Evolutionary conservation across 2,113 vertebrate species (phyloP).

Genomic region (Uropsilus gracilis): DNA sequence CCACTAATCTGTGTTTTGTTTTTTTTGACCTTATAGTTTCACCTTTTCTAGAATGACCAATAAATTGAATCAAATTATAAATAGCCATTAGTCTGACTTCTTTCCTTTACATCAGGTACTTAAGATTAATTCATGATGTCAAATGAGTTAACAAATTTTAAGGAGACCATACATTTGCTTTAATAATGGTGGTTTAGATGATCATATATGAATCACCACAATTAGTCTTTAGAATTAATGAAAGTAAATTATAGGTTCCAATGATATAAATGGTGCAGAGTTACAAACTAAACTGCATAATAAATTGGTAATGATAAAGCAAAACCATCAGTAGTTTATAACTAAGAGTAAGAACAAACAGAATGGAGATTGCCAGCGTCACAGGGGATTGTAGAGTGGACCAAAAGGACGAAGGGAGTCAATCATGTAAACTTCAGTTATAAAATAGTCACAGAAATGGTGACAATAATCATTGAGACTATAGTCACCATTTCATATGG

Average conservation of each 20-base stretch:
- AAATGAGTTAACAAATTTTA: not conserved
- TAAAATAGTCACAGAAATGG: not conserved
- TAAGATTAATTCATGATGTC: constrained; percentile 26
- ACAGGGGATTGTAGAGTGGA: not conserved
- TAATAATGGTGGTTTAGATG: constrained; percentile 2
- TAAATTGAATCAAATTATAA: constrained; percentile 15
- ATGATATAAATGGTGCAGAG: not conserved
- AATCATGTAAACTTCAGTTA: not conserved
- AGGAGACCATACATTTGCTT: not conserved
- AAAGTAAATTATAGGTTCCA: constrained; percentile 15
- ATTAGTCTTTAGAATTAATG: constrained; percentile 31
- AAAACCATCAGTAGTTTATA: constrained; percentile 4
- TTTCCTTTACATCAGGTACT: constrained; percentile 25
- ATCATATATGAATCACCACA: constrained; percentile 5
- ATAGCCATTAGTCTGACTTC: not conserved
- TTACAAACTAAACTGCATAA: not conserved
- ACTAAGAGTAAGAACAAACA: not conserved
- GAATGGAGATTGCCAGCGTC: not conserved
- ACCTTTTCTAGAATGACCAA: constrained; percentile 21
- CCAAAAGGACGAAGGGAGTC: not conserved
- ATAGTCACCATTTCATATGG: not conserved
- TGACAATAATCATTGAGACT: not conserved
- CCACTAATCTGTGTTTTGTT: not conserved
- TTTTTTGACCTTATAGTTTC: not conserved
- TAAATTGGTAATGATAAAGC: constrained; percentile 13